Percentiles rank a stretch among this genome's conserved stretches.
These are phyloP conservation scores for Dipodomys stephensi DNA, from an alignment of 2,113 vertebrate species.

Conservation along the genomic window DNA sequence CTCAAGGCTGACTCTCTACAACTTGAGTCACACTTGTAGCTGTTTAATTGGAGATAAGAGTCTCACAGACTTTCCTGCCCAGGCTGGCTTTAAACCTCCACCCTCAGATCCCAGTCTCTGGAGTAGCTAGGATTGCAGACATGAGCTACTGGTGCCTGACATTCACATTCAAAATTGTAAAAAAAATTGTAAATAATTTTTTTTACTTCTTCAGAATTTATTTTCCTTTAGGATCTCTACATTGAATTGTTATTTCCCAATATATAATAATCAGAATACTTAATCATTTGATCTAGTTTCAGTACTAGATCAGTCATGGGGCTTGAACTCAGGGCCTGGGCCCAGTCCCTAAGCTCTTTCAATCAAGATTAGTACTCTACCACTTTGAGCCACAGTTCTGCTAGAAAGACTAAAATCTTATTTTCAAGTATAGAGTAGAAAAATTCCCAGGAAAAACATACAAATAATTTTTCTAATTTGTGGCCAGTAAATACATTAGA, in stretches of 20 bases:
- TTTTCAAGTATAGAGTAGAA: conserved; percentile 47
- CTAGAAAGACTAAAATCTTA: neutral
- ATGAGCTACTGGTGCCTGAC: too few species aligned
- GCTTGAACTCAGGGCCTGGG: too few species aligned
- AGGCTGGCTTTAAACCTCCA: too few species aligned
- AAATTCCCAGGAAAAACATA: conserved; percentile 22
- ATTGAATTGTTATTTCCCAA: neutral
- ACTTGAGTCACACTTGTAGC: too few species aligned
- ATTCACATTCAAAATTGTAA: neutral
- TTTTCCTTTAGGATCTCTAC: conserved; percentile 28
- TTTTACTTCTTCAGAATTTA: conserved; percentile 45
- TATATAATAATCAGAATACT: conserved; percentile 5
- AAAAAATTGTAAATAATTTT: neutral
- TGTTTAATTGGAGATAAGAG: too few species aligned
- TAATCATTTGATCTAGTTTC: conserved; percentile 2
- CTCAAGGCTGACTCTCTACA: too few species aligned
- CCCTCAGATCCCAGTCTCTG: too few species aligned
- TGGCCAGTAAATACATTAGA: neutral
- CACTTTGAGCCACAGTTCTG: too few species aligned
- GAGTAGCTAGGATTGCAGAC: too few species aligned
- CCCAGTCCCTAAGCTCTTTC: too few species aligned
- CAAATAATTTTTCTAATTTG: neutral
- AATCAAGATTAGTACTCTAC: too few species aligned
- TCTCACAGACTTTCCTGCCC: too few species aligned
- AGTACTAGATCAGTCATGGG: neutral